Evolutionary conservation across 2,113 vertebrate species (phyloP), one percentile per base, ranked within the genome.

Genomic region (Aegotheles bennettii): DNA sequence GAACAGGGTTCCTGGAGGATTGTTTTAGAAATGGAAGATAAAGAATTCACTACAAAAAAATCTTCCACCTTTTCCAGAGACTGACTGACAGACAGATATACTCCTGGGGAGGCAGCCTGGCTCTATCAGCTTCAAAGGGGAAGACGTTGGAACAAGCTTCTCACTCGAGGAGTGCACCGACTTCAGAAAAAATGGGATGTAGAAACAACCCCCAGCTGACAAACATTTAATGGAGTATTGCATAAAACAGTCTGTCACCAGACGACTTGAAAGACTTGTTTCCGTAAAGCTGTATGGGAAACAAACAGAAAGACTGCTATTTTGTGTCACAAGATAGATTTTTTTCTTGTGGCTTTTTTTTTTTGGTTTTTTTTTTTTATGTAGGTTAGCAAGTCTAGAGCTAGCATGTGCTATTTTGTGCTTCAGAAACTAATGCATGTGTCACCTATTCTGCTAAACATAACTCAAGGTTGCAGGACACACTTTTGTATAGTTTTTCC

Each of bases 221-320:
- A 90, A 88, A 53, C 43, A 40, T 74, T 86, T 86, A 31, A 74
- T 25, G 38, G 64, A 40, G 59, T 70, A 84, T 90, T 97, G 96
- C 92, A 70, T 67, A 86, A 96, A 96, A 36, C 19, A 47, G 50
- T 13, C 82, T 94, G 75, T 71, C 79, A 53, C 40, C 13, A 80
- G 50, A 50, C 2, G 8, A 77, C 94, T 70, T 54, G 95, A 93
- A 94, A 84, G 36, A 92, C 93, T 89, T 47, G 91, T 94, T 96
- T 89, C 76, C 75, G 51, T 74, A 67, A 67, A 59, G 38, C 47
- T 87, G 21, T 23, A 3, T 70, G 89, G 68, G 86, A 90, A 86
- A 86, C 43, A 76, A 51, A n/a, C 8, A 26, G 45, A 91, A 76
- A 76, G 38, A 53, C 3, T 23, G 51, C 9, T 73, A 56, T 76